These are phyloP conservation scores for Drosophila silvestris DNA, from an alignment of 2,888 invertebrate genomes.

Conservation along the genomic window DNA sequence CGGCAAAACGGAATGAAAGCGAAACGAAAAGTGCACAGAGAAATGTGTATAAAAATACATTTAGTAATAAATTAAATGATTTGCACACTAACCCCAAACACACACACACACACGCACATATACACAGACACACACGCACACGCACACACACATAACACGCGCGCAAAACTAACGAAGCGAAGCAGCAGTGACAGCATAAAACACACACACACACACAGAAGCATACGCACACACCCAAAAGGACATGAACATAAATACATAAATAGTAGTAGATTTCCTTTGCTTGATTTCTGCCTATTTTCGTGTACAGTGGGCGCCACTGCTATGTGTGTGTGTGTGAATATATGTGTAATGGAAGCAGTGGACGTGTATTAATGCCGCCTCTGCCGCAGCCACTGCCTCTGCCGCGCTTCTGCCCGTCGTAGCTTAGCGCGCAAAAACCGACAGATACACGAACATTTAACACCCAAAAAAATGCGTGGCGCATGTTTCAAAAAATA, in stretches of 20 bases:
- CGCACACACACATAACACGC: slow-evolving; percentile 60
- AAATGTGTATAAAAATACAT: slow-evolving; percentile 75
- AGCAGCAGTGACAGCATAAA: slow-evolving; percentile 61
- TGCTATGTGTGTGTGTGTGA: slow-evolving; percentile 25
- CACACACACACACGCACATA: slow-evolving; percentile 28
- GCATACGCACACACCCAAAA: slow-evolving; percentile 31
- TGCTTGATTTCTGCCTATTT: slow-evolving; percentile 70
- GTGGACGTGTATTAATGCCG: slow-evolving; percentile 74
- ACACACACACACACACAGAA: slow-evolving; percentile 28
- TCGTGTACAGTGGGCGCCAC: slow-evolving; percentile 48
- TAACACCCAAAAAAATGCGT: slow-evolving; percentile 80
- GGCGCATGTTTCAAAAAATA: slow-evolving; percentile 72
- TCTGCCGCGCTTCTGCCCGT: slow-evolving; percentile 52
- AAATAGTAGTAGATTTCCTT: slow-evolving; percentile 65
- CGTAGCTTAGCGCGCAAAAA: slow-evolving; percentile 74
- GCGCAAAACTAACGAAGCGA: slow-evolving; percentile 78
- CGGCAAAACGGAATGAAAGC: slow-evolving; percentile 32
- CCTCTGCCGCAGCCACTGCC: slow-evolving; percentile 45
- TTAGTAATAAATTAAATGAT: slow-evolving; percentile 80
- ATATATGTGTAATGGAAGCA: slow-evolving; percentile 27
- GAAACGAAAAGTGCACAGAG: slow-evolving; percentile 56
- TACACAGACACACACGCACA: slow-evolving; percentile 31
- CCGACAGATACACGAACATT: slow-evolving; percentile 82
- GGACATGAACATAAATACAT: slow-evolving; percentile 67
- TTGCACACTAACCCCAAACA: slow-evolving; percentile 71